A percentile compares a stretch with the other conserved stretches of the same genome.
Conservation (phyloP, 2,888 invertebrate species). For the Hydriomena furcata region DNA sequence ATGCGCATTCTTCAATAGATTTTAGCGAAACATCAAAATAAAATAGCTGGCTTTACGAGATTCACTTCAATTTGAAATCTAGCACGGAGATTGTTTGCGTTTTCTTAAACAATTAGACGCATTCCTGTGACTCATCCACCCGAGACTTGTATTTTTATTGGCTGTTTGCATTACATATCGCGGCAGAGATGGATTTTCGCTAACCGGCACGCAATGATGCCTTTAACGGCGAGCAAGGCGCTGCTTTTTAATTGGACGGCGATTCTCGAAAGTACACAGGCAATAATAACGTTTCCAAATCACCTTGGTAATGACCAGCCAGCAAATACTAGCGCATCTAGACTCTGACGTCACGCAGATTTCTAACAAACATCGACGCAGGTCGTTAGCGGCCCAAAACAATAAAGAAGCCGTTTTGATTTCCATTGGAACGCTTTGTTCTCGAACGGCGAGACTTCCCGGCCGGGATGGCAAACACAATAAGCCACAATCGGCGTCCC, state of each 20-base stretch:
- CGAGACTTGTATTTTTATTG: conserved; percentile 76
- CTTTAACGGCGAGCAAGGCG: conserved; percentile 50
- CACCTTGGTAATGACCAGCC: conserved; percentile 57
- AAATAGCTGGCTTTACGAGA: conserved; percentile 44
- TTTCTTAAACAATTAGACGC: conserved; percentile 72
- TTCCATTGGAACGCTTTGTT: conserved; percentile 41
- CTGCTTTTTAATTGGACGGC: conserved; percentile 37
- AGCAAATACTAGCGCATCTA: conserved; percentile 47
- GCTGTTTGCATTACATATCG: conserved; percentile 68
- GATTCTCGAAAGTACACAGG: conserved; percentile 50
- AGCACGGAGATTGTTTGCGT: conserved; percentile 66
- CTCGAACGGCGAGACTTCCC: conserved; percentile 29
- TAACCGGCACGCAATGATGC: conserved; percentile 48
- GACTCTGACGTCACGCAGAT: conserved; percentile 52
- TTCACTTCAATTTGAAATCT: conserved; percentile 70
- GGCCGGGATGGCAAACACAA: conserved; percentile 25
- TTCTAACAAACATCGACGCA: conserved; percentile 45
- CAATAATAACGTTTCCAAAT: conserved; percentile 58
- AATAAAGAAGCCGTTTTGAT: conserved; percentile 35
- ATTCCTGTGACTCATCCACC: conserved; percentile 77
- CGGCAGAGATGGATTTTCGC: conserved; percentile 56
- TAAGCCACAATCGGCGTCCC: conserved; percentile 22
- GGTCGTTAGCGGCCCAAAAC: conserved; percentile 41
- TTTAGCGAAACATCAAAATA: too few species aligned
- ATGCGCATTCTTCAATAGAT: too few species aligned